Evolutionary conservation across 2,888 invertebrate genomes (phyloP), one percentile per base, ranked within the genome.

Genomic region (Linnaemya vulpina): DNA sequence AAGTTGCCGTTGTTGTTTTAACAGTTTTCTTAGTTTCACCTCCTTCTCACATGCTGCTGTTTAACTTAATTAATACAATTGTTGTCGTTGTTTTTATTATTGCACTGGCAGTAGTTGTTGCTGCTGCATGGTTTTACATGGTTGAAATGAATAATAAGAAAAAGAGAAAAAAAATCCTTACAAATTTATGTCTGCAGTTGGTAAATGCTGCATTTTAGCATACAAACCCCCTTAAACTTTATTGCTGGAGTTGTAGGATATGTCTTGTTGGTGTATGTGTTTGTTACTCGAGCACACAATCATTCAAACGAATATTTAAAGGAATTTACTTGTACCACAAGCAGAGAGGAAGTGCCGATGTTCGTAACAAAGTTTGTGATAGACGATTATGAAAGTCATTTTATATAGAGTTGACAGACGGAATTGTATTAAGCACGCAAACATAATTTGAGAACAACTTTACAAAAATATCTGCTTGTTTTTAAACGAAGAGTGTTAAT

Each of bases 161-260:
- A 55, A 58, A 11, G 11, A 25, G 20, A 49, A 25, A 25, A 22
- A 43, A 35, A 53, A 62, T 25, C 78, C 40, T 78, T 60, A 85
- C 82, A 82, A 85, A 85, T 85, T 85, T 85, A 85, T 85, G 82
- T 85, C 85, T 82, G 85, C 85, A 85, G 82, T 85, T 85, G 65
- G 65, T 78, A 82, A 85, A 85, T 85, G 85, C 85, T 82, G 85
- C 82, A 85, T 77, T 85, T 82, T 53, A 82, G 70, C 74, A 78
- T 78, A 74, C 74, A 82, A 78, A 82, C 51, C 82, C 77, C 65
- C 46, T 49, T 46, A 60, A 73, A 77, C 62, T 76, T 76, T 22
- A 76, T 40, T 40, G 58, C 22, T 68, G 65, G 51, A 71, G 51
- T 51, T 68, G 67, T 60, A 43, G 51, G 53, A 62, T 62, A 40